Evolutionary conservation across 2,113 vertebrate genomes (phyloP), one percentile per base, ranked within the genome.

Genomic region (Phalacrocorax brasilianus): DNA sequence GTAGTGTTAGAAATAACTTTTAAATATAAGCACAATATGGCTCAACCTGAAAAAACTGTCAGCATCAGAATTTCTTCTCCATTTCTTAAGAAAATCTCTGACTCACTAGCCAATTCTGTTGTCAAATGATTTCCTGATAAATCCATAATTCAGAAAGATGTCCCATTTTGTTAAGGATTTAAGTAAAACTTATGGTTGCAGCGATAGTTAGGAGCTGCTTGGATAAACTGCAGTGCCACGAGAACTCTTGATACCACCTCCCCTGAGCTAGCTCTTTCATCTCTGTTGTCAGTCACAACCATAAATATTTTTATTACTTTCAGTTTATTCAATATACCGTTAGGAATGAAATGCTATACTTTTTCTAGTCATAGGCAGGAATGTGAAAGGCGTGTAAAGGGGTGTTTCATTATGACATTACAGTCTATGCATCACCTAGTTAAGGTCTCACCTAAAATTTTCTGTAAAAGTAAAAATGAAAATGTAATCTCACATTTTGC

Each of bases 401-500:
- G 14, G 12, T 75, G 52, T 93, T 94, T 74, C 24, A 77, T 65
- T 82, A 79, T 32, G 38, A 80, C 86, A 91, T 85, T 40, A 52
- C 9, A 55, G 9, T 18, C 32, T 62, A 13, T 44, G 16, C 42
- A 53, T 83, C 65, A 86, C 42, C 14, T 84, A 33, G 19, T n/a
- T 79, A 83, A 86, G 18, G 13, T 61, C 6, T 85, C 27, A 61
- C 12, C 28, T 44, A 80, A 53, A 71, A 42, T 52, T 44, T 80
- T 63, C 27, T 76, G 58, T 71, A 81, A 81, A 49, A 66, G 42
- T 76, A 45, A 62, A 73, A 87, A 17, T 1, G 2, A 47, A 93
- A 94, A 55, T 23, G 38, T 30, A 21, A 28, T 77, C 98, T 99
- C 98, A 99, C 99, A 85, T 99, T 99, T 98, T 99, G 99, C 42